Conservation (phyloP, 2,113 vertebrate genomes). For the Calypte anna region DNA sequence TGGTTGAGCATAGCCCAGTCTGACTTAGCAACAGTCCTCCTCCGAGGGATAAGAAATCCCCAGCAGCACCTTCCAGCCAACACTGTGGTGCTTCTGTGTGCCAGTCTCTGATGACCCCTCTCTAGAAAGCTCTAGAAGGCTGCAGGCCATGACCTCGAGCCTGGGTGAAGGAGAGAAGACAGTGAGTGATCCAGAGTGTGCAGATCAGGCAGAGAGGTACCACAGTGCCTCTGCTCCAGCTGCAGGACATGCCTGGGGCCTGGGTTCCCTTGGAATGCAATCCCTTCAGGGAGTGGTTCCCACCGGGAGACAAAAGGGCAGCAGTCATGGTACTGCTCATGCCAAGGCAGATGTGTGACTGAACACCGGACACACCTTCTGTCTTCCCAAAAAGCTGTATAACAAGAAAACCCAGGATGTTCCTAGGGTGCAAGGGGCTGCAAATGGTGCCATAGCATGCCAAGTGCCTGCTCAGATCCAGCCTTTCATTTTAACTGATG, state of each 20-base stretch:
- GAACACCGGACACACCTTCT: background rate
- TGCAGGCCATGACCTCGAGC: background rate
- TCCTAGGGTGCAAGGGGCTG: background rate
- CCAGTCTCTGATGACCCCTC: background rate
- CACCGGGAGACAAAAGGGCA: background rate
- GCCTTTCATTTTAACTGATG: background rate
- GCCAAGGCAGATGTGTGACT: accelerated
- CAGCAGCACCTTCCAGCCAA: background rate
- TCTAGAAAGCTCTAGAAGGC: background rate
- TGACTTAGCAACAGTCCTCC: background rate
- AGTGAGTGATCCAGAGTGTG: background rate
- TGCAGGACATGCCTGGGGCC: background rate
- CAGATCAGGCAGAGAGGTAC: background rate
- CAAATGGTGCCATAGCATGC: background rate
- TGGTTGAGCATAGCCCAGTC: background rate
- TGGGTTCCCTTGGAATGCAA: background rate
- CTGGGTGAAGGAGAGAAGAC: background rate
- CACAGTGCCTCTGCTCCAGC: background rate
- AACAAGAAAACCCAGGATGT: background rate
- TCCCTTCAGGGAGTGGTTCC: background rate
- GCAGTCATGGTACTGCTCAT: background rate
- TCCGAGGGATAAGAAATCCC: accelerated
- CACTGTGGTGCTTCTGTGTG: background rate
- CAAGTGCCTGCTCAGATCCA: background rate
- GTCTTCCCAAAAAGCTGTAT: background rate